phyloP scores from a whole-genome alignment of 2,797 vertebrate genomes.

The Numenius phaeopus region DNA sequence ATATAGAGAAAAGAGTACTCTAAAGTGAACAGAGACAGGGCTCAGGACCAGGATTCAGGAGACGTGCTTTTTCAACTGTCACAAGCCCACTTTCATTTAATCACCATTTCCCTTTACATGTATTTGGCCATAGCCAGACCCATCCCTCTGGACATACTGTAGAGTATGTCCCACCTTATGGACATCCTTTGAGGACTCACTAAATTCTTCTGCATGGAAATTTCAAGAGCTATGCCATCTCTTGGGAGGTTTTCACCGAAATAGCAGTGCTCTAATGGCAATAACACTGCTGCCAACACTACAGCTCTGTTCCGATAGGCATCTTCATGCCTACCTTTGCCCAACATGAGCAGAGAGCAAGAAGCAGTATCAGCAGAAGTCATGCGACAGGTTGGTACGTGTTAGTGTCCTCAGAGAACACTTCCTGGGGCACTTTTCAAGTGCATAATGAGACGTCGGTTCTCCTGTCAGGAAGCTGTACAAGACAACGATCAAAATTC shows the following conservation, averaged over 20 bases:
- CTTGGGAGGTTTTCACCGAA: neutral
- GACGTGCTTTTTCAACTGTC: neutral
- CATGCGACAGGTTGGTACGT: neutral
- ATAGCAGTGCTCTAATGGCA: neutral
- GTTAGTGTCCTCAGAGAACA: neutral
- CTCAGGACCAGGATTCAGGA: neutral
- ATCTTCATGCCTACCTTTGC: rapidly evolving
- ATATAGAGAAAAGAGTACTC: neutral
- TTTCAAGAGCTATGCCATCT: neutral
- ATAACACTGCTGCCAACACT: rapidly evolving
- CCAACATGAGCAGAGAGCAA: neutral
- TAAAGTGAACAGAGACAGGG: neutral
- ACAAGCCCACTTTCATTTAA: neutral
- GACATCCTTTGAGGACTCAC: neutral
- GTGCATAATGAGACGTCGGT: neutral
- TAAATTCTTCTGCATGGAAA: neutral
- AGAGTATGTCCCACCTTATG: rapidly evolving
- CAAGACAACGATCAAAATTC: neutral
- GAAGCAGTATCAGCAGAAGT: neutral
- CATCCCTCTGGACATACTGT: neutral
- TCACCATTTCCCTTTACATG: no score
- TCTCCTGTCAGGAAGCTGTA: neutral
- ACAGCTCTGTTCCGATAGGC: neutral
- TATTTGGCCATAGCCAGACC: neutral
- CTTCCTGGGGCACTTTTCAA: neutral